Percentiles rank a stretch among this genome's conserved stretches.
Conservation (phyloP, 1,140 invertebrate species). For the Drosophila ananassae region DNA sequence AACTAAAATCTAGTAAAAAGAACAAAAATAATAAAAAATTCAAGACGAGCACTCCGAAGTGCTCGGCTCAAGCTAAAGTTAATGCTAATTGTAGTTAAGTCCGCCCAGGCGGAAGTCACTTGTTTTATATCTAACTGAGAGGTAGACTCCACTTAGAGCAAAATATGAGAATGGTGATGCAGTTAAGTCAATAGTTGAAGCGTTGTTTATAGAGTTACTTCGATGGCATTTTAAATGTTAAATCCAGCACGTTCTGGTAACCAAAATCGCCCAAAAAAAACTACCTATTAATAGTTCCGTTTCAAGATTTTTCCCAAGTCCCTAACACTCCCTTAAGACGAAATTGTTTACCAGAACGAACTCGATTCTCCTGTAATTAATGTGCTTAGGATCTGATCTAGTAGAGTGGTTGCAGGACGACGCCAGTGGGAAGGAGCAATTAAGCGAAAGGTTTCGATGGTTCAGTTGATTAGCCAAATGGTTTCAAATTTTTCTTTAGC, state of each 20-base stretch:
- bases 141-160: slow-evolving; percentile 36
- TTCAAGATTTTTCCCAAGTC: background rate
- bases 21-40: slow-evolving; percentile 4
- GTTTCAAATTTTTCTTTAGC: slow-evolving; percentile 44
- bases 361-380: slow-evolving; percentile 35
- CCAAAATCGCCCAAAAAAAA: background rate
- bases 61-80: slow-evolving; percentile 40
- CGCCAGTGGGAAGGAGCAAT: slow-evolving; percentile 25
- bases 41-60: slow-evolving; percentile 54
- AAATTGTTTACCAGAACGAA: slow-evolving; percentile 27
- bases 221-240: slow-evolving; percentile 69
- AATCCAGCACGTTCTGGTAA: slow-evolving; percentile 22
- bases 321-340: background rate
- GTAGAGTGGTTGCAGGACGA: slow-evolving; percentile 22
- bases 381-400: slow-evolving; percentile 34
- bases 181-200: slow-evolving; percentile 55
- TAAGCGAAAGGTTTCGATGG: slow-evolving; percentile 49
- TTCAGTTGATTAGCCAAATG: slow-evolving; percentile 49
- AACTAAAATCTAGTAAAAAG: slow-evolving; percentile 36
- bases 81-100: slow-evolving; percentile 45
- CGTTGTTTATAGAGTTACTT: slow-evolving; percentile 72
- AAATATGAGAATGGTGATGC: slow-evolving; percentile 53
- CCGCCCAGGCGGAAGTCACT: slow-evolving; percentile 43
- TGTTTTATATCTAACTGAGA: slow-evolving; percentile 54
- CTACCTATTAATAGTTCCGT: background rate